Percentiles rank a stretch among this genome's conserved stretches.
Evolutionary conservation across 92 coral and sea anemone species (phyloP).

Genomic region (Bergia puertoricense): DNA sequence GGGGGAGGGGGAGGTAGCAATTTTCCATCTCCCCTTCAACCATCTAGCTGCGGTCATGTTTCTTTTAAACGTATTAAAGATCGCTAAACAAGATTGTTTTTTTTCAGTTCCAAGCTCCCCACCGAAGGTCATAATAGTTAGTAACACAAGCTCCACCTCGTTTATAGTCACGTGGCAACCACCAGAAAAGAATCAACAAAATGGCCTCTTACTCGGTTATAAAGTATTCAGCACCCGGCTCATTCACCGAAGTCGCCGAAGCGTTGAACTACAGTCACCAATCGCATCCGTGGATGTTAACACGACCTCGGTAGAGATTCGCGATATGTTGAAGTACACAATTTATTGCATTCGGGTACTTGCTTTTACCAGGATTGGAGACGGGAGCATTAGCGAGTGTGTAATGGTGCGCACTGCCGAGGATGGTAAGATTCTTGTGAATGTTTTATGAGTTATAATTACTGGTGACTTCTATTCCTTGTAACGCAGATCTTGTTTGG

Average conservation of each 20-base stretch:
- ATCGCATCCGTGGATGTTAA: background rate
- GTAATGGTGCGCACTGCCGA: slow-evolving; percentile 34
- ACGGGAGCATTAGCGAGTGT: slow-evolving; percentile 33
- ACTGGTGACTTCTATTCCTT: too few relatives aligned
- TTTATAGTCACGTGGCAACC: background rate
- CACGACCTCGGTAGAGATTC: background rate
- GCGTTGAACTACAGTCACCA: background rate
- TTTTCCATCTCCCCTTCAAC: too few relatives aligned
- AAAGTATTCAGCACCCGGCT: background rate
- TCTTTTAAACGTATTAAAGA: too few relatives aligned
- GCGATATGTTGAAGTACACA: slow-evolving; percentile 18
- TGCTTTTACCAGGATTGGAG: slow-evolving; percentile 37
- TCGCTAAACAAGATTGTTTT: too few relatives aligned
- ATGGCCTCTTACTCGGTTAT: background rate
- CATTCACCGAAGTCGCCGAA: background rate
- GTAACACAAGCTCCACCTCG: slow-evolving; percentile 6
- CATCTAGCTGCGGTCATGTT: too few relatives aligned
- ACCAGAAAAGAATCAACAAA: background rate
- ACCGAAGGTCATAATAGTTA: background rate
- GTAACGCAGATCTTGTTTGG: too few relatives aligned
- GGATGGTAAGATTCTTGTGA: slow-evolving; percentile 44
- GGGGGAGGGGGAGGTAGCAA: too few relatives aligned
- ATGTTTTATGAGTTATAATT: too few relatives aligned
- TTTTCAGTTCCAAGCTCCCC: slow-evolving; percentile 1
- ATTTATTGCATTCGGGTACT: slow-evolving; percentile 21